Base-by-base conservation (phyloP, 2,113 vertebrate species). In the Nanger granti region DNA sequence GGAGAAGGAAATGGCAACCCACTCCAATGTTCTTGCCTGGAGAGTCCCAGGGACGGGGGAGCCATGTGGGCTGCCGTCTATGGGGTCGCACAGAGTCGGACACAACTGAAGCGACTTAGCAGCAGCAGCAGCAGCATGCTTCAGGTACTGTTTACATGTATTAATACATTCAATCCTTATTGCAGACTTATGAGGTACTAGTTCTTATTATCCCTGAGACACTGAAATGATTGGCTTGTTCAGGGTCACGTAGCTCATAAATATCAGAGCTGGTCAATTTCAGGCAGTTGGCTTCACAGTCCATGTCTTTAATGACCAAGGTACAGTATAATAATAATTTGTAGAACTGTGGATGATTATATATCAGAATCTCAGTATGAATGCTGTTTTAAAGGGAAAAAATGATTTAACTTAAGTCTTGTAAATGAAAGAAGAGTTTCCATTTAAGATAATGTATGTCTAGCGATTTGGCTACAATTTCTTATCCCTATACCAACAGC, bases 341-440 rank as follows among this genome's bases (percentile, higher is more conserved):
- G 28, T 49, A 96, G 85, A 86, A 59, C 24, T 91, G 14, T 89
- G 47, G 76, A 73, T 54, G 37, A 89, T 20, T 85, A 8, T 34
- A 17, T 62, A 73, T 57, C 34, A 96, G 64, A 93, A 69, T 96
- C 52, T 96, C 79, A 92, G 47, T 85, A 64, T 55, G 49, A 86
- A 97, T 92, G 24, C 12, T 96, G 91, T 90, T 93, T 69, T 49
- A 13, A 41, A 87, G 29, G 26, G 31, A n/a, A 95, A 91, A 93
- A 49, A 59, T 17, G 20, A 15, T 55, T 95, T 94, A 69, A 83
- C 22, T 49, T 41, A 94, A 93, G n/a, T 86, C 84, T 95, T 41
- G 7, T 37, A 97, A 57, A 94, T 84, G 73, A 93, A 93, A 94
- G 12, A 69, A 84, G 29, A 95, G 80, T 84, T 85, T 34, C 52